Base-by-base conservation (phyloP, 2,113 vertebrate species). In the Campylorhamphus procurvoides region DNA sequence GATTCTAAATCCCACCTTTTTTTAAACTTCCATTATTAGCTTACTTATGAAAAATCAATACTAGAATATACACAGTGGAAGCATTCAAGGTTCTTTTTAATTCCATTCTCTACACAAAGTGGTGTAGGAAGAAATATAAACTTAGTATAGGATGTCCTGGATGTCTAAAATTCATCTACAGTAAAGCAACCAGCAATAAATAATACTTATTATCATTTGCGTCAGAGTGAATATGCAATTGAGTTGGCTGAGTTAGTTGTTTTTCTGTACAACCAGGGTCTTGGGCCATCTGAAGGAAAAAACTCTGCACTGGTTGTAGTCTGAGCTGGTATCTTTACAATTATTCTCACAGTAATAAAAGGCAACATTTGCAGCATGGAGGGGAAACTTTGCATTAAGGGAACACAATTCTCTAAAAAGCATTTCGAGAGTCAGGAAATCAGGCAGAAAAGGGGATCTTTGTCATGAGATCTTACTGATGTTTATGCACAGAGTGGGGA, bases 221-320 rank as follows among this genome's bases (percentile, higher is more conserved):
- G 3, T 53, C 44, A 46, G 44, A 72, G 22, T 35, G 64, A 78
- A 60, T 4, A 39, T 0, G 0, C 24, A 2, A 2, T 23, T 37
- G 33, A 56, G 17, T 49, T 47, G 62, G 11, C 15, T 68, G 7
- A 16, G 9, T 24, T 24, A 55, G 27, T 24, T 81, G 24, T 17
- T 74, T 15, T 40, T 42, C 79, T 4, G 2, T 14, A 14, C 23
- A 82, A 10, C 7, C 16, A 56, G 17, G 25, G 47, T 59, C 84
- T 88, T 1, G 11, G 39, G 59, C 29, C 27, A n/a, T 4, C 28
- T 77, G 67, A 92, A 68, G 62, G 23, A 92, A 94, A 64, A 46
- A 64, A 82, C 24, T 66, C 37, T 52, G 23, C 27, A 28, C 2
- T 44, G 35, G 7, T 60, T 91, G 53, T 9, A 50, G 12, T 73